Evolutionary conservation across 2,888 invertebrate genomes (phyloP), one percentile per base, ranked within the genome.

Genomic region (Spodoptera picta): DNA sequence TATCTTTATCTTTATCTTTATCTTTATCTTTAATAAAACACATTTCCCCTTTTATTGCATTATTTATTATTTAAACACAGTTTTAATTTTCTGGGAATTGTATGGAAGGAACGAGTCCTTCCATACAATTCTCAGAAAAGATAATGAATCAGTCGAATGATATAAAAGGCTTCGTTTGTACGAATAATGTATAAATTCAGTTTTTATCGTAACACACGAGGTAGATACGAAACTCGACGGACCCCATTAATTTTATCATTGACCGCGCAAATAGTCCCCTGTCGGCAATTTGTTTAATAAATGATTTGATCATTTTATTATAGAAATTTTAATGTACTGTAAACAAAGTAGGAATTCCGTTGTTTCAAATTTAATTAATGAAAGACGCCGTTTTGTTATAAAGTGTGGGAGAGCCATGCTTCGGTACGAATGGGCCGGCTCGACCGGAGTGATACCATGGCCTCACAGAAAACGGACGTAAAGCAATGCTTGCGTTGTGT

Each of bases 171-270:
- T 54, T 11, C 3, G 41, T 59, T 72, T 55, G 45, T 59, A 42
- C 52, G 42, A 57, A 54, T 53, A 36, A 54, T 60, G 47, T 55
- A 44, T 60, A 51, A 52, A 75, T 60, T 43, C 65, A 45, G 50
- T 75, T 69, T 75, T 75, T 75, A 62, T 47, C 12, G 47, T 19
- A 36, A 55, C 55, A 42, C 9, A 14, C 12, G 49, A 44, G 56
- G 61, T 44, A 55, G 70, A 75, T 69, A 65, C 23, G 53, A 69
- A 75, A 42, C 75, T 60, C 71, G 48, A 57, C 56, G 69, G 77
- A 61, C 19, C 46, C 60, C 79, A 81, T 80, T 81, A 79, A 80
- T 73, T 74, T 69, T 71, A 73, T 78, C 70, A 79, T 58, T 76
- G 74, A 64, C 64, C 7, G 45, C 57, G 53, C 58, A 77, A 80